Percentiles rank a stretch among this genome's conserved stretches.
These are phyloP conservation scores for Seira ritae DNA, from an alignment of 2,888 invertebrate species.

Conservation along the genomic window DNA sequence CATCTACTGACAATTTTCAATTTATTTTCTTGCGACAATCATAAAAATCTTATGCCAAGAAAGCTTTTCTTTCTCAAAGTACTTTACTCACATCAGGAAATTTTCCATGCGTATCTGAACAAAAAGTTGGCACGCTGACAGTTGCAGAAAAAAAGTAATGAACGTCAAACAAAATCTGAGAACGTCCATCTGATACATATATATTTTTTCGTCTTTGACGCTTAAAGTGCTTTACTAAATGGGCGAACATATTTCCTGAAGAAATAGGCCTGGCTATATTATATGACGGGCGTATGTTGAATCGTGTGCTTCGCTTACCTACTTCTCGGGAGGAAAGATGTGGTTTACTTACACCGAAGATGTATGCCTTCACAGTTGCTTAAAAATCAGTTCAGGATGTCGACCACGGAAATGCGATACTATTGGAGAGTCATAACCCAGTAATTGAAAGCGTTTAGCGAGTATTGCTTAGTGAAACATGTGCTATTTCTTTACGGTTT, in stretches of 20 bases:
- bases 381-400: neutral
- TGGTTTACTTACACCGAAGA: neutral
- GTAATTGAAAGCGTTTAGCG: neutral
- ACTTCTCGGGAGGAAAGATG: too few relatives aligned
- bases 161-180: conserved; percentile 14
- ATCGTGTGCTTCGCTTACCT: too few relatives aligned
- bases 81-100: neutral
- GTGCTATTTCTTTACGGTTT: neutral
- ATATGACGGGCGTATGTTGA: neutral
- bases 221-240: neutral
- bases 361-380: neutral
- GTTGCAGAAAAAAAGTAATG: conserved; percentile 25
- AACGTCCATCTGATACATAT: too few relatives aligned
- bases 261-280: neutral
- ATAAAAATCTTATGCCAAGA: conserved; percentile 34
- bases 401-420: neutral
- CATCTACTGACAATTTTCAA: conserved; percentile 41
- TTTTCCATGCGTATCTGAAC: neutral
- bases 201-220: neutral
- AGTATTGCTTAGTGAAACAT: neutral
- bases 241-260: neutral
- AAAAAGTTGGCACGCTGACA: conserved; percentile 47
- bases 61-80: conserved; percentile 12
- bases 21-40: conserved; percentile 36
- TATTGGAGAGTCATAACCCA: neutral